Base-by-base conservation (phyloP, 2,113 vertebrate species). In the Chaetops frenatus region DNA sequence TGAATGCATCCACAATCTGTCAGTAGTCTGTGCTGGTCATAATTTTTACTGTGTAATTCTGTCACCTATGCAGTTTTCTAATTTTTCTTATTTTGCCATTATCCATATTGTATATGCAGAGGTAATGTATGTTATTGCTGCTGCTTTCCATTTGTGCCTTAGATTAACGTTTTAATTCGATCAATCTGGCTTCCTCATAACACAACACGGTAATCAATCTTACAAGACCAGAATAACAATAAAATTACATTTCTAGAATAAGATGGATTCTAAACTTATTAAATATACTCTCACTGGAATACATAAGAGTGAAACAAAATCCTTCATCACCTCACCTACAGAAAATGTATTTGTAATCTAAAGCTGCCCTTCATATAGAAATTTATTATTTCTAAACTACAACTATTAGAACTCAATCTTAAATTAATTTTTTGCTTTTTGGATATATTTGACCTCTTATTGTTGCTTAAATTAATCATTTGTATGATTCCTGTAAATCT, bases 111-210 rank as follows among this genome's bases (percentile, higher is more conserved):
- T 82, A 38, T 67, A n/a, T 64, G 65, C 81, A 92, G 76, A 48
- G 51, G 51, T 94, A 94, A 96, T 74, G 72, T 82, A 90, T 69
- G 82, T 90, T 69, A 83, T 24, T 86, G 77, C 81, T 87, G 50
- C 83, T 94, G 86, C 67, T 92, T 92, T 94, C 93, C 91, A 91
- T 94, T 94, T 94, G 83, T 86, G 83, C 64, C 60, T 58, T 54
- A 95, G 81, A 96, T 94, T 91, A 96, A 87, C 16, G 11, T 85
- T 96, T 96, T 95, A 97, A 96, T 94, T 96, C 48, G 24, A 91
- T 97, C 93, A 82, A 16, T 92, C 81, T 85, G 35, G 70, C 83
- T 87, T 89, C 70, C 80, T n/a, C 12, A 7, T 74, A 91, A 74
- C 81, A 77, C 40, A 93, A 66, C 54, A 61, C 1, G 2, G 81